Evolutionary conservation across 2,888 invertebrate genomes (phyloP), one percentile per base, ranked within the genome.

Genomic region (Drosophila robusta): DNA sequence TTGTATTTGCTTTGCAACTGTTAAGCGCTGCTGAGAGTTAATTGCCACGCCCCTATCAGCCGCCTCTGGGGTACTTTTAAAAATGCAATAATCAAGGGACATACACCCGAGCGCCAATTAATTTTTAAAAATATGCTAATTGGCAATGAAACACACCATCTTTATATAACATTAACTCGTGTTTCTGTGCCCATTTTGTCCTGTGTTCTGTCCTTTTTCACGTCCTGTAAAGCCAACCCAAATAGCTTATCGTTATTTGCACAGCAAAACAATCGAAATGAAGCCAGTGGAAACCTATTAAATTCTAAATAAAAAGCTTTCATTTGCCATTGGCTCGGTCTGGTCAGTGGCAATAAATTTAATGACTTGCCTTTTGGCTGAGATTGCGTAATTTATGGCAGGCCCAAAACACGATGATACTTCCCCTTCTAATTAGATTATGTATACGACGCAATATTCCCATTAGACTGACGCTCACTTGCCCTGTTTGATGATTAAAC

Each of bases 361-460:
- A 85, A 85, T 81, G 89, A 70, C 70, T 70, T 70, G 67, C 75
- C 78, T 66, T 70, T 76, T 60, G 70, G 66, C 76, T 63, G 71
- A 84, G 87, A 87, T 84, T 87, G 82, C 72, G 68, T 84, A 68
- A 84, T 89, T 84, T 84, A 89, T 87, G 78, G 56, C 42, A 18
- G 36, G 49, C n/a, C 47, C 18, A 55, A 55, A 41, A 41, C 41
- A 56, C 26, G 44, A 49, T 52, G 45, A 56, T 54, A 22, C 49
- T 42, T 47, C 42, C 34, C 57, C 44, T 52, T 75, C 73, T 84
- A 89, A 89, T 84, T 89, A 81, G 78, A 89, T 84, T 75, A 84
- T 63, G 60, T 62, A 57, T 54, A 64, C 61, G 18, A 18, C 24
- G 41, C 38, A 54, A 56, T 72, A 52, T 55, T 66, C 58, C 51